phyloP scores from a whole-genome alignment of 2,797 vertebrate species.

The Harpagifer antarcticus region DNA sequence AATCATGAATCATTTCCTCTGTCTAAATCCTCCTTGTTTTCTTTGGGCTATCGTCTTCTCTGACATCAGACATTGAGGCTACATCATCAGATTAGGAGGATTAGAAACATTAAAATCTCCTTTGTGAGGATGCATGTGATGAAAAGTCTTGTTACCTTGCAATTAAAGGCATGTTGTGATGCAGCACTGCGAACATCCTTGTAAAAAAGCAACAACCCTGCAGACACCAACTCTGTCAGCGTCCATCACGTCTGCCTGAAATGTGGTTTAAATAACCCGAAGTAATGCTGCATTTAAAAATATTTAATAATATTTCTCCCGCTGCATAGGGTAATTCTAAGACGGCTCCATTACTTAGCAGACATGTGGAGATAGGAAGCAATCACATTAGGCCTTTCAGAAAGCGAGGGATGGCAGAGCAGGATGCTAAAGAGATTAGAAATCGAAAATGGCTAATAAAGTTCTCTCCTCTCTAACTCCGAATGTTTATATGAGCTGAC shows the following conservation, averaged over 20 bases:
- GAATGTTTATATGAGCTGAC: constrained; percentile 46
- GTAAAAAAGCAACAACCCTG: background rate
- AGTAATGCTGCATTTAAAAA: constrained; percentile 24
- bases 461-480: constrained; percentile 19
- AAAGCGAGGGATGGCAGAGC: constrained; percentile 42
- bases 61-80: constrained; percentile 15
- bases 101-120: background rate
- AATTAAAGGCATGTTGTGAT: constrained; percentile 8
- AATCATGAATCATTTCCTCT: background rate
- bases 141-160: background rate
- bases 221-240: background rate
- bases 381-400: constrained; percentile 46
- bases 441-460: constrained; percentile 59
- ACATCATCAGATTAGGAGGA: constrained; percentile 1
- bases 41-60: background rate
- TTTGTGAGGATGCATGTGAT: background rate
- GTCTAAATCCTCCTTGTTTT: constrained; percentile 1
- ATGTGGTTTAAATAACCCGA: constrained; percentile 26
- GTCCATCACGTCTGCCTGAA: constrained; percentile 6
- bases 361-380: constrained; percentile 34
- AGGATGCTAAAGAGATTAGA: constrained; percentile 48
- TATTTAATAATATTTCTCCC: constrained; percentile 7
- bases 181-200: background rate
- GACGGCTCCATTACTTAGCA: constrained; percentile 39
- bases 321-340: constrained; percentile 22